A percentile compares a stretch with the other conserved stretches of the same genome.
These are phyloP conservation scores for Stenodema calcarata DNA, from an alignment of 2,888 invertebrate genomes.

Conservation along the genomic window DNA sequence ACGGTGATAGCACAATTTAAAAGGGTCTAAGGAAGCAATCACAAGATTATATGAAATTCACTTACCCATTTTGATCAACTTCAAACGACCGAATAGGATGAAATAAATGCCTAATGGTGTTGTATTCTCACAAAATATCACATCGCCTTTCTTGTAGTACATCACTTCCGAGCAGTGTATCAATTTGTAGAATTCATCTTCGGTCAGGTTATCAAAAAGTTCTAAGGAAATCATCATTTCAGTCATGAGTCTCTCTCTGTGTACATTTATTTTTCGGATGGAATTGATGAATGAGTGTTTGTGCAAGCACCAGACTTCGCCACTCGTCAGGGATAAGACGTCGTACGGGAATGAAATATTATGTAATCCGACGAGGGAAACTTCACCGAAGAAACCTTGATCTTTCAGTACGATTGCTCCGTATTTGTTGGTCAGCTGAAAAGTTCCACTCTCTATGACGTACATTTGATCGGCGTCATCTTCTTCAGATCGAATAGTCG, in stretches of 20 bases:
- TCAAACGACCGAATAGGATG: neutral
- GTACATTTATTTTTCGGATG: neutral
- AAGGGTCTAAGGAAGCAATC: too few species aligned
- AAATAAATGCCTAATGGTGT: constrained; percentile 4
- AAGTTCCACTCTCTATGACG: constrained; percentile 14
- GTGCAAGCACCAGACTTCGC: constrained; percentile 14
- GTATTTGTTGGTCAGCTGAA: neutral
- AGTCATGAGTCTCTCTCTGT: neutral
- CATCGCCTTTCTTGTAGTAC: neutral
- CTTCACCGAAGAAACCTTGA: constrained; percentile 18
- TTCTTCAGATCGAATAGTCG: neutral
- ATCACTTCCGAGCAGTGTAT: neutral
- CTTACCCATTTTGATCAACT: constrained; percentile 13
- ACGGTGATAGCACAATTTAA: too few species aligned
- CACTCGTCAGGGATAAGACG: neutral
- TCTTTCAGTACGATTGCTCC: neutral
- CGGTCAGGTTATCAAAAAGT: neutral
- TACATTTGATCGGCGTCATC: neutral
- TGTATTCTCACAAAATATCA: constrained; percentile 4
- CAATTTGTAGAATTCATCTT: constrained; percentile 4
- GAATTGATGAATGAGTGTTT: neutral
- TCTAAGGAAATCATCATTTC: neutral
- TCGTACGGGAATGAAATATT: neutral
- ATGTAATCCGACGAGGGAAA: neutral
- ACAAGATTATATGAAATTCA: too few species aligned